Evolutionary conservation across 2,113 vertebrate species (phyloP), one percentile per base, ranked within the genome.

Genomic region (Melanotaenia duboulayi): DNA sequence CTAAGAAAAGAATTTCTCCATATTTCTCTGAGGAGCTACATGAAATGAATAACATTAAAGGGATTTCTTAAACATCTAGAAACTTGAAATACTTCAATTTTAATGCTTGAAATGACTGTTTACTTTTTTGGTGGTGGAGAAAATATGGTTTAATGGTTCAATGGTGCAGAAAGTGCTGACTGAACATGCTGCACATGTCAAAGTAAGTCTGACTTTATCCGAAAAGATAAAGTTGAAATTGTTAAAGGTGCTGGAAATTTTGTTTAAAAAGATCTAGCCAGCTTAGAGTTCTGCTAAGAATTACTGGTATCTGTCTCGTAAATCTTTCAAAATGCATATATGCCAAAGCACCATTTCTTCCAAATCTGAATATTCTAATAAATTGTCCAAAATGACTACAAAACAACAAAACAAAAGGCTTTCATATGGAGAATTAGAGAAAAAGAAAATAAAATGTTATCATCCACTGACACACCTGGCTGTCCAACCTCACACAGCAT

Each of bases 1-100:
- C 42, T 44, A 39, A 23, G 73, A 16, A 19, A 28, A 77, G 49
- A 44, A 44, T 50, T 44, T 71, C 55, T 52, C 35, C 5, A 11
- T 60, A 35, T 51, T 55, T 50, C n/a, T 42, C 35, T 56, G 39
- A 60, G 55, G 35, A 65, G 48, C 35, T n/a, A 59, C 37, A 35
- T 67, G 50, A 74, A 19, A 48, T 0, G 19, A 48, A 48, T 9
- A 44, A 48, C 19, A 46, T 19, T 19, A 48, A 16, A 22, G 54
- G 13, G 28, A 44, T 37, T 67, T 22, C 32, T 67, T 61, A 19
- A 55, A 44, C 17, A 48, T 19, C 17, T 28, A 7, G 44, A 48
- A 14, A 48, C 44, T 48, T 48, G 44, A 48, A 48, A 48, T 48
- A 42, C 1, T 14, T 1, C 1, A 14, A 19, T 19, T 46, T 46